Conservation (phyloP, 2,888 invertebrate genomes). For the Pseudococcus viburni region DNA sequence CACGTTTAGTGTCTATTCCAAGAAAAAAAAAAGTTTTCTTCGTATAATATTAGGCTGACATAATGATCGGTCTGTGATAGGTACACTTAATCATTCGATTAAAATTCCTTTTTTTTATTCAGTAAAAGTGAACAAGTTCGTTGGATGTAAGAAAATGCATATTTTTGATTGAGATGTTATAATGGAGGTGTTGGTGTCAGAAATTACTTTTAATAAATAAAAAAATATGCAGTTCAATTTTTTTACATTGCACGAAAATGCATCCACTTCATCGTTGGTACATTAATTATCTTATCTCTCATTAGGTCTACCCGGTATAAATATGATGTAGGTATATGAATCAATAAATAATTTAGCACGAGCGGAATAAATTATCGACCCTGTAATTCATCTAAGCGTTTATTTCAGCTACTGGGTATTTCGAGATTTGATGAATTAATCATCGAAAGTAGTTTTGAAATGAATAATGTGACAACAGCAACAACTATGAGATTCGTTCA, state of each 20-base stretch:
- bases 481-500: too few relatives aligned
- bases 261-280: background rate
- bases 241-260: background rate
- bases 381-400: background rate
- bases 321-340: background rate
- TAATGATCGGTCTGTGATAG: background rate
- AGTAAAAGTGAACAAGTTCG: background rate
- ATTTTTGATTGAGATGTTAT: background rate
- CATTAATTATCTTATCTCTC: background rate
- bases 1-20: background rate
- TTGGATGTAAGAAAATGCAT: background rate
- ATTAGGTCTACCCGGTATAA: background rate
- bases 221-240: background rate
- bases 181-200: background rate
- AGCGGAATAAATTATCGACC: background rate
- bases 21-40: background rate
- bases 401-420: background rate
- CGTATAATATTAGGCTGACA: background rate
- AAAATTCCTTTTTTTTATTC: background rate
- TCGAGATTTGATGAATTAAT: too few relatives aligned
- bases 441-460: too few relatives aligned
- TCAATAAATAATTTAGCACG: background rate
- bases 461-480: too few relatives aligned
- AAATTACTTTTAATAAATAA: background rate
- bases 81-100: constrained; percentile 14